phyloP scores from a whole-genome alignment of 2,113 vertebrate species.

The Albula glossodonta region DNA sequence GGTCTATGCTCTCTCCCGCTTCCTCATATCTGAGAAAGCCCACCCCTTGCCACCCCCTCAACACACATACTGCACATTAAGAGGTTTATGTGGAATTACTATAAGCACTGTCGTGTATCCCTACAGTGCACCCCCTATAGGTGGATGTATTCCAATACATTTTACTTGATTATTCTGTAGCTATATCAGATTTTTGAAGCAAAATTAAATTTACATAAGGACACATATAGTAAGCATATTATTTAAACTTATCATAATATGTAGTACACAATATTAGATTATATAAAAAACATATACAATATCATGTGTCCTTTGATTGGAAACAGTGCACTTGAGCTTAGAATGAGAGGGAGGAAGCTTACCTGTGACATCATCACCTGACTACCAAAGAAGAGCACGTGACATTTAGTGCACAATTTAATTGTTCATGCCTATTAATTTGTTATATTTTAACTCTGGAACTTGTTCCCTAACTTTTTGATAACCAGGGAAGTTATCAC shows the following conservation, averaged over 20 bases:
- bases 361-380: too few relatives aligned
- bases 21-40: neutral
- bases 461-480: neutral
- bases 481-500: neutral
- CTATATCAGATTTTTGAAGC: neutral
- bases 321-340: too few relatives aligned
- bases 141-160: neutral
- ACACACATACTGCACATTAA: slow-evolving; percentile 38
- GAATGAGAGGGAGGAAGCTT: too few relatives aligned
- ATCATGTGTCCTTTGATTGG: too few relatives aligned
- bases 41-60: slow-evolving; percentile 35
- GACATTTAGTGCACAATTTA: neutral
- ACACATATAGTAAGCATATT: too few relatives aligned
- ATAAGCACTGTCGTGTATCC: neutral
- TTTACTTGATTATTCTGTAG: neutral
- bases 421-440: neutral
- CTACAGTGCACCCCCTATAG: neutral
- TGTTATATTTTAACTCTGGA: neutral
- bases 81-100: neutral
- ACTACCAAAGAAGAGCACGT: too few relatives aligned
- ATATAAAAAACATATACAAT: too few relatives aligned
- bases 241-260: too few relatives aligned
- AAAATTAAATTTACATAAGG: too few relatives aligned
- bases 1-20: slow-evolving; percentile 50
- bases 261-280: too few relatives aligned